Conservation (phyloP, 2,797 vertebrate species). For the Acridotheres tristis region DNA sequence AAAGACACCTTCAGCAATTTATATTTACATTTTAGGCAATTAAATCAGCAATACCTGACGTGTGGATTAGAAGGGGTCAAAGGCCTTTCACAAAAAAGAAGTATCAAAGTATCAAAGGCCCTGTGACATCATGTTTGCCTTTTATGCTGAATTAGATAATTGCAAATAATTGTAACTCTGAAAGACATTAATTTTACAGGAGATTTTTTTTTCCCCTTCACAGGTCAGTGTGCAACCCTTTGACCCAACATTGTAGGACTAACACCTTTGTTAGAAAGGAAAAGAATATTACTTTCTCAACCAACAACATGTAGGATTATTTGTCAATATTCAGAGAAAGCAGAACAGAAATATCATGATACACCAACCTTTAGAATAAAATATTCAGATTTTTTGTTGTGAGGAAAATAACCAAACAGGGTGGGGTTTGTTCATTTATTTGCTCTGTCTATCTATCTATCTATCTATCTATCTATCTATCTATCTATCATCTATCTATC, state of each 20-base stretch:
- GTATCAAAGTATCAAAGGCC: slow-evolving; percentile 30
- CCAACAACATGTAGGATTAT: neutral
- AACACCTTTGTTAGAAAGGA: slow-evolving; percentile 33
- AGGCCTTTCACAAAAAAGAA: slow-evolving; percentile 50
- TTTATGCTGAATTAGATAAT: slow-evolving; percentile 69
- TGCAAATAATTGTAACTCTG: slow-evolving; percentile 53
- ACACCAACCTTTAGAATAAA: neutral
- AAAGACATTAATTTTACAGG: slow-evolving; percentile 43
- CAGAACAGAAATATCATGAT: neutral
- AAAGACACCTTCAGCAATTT: slow-evolving; percentile 45
- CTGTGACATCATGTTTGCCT: slow-evolving; percentile 49
- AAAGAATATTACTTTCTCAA: slow-evolving; percentile 25
- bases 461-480: neutral
- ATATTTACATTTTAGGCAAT: slow-evolving; percentile 70
- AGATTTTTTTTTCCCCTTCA: neutral
- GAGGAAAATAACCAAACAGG: neutral
- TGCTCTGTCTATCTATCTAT: neutral
- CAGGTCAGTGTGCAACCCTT: slow-evolving; percentile 43
- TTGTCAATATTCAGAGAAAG: neutral
- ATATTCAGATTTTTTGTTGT: neutral
- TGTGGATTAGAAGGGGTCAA: slow-evolving; percentile 59
- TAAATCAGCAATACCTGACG: slow-evolving; percentile 62
- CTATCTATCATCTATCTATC: neutral
- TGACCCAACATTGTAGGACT: slow-evolving; percentile 26
- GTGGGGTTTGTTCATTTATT: rapidly evolving